Evolutionary conservation across 53 echinoderm and acorn worm genomes (phyloP).

Genomic region (Astropecten irregularis): DNA sequence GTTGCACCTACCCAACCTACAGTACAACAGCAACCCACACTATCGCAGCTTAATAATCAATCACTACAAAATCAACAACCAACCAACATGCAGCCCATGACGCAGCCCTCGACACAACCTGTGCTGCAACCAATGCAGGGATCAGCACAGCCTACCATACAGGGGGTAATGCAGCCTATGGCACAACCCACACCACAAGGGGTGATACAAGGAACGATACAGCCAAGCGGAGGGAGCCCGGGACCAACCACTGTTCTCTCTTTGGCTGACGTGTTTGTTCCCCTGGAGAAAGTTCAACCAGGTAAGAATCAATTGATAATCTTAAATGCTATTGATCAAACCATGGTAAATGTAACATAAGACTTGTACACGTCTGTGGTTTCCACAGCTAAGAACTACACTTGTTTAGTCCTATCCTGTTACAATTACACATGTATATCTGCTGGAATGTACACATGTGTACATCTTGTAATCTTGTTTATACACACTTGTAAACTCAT

Average conservation of each 20-base stretch:
- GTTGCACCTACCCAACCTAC: background rate
- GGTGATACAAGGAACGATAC: background rate
- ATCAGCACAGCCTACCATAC: slow-evolving; percentile 16
- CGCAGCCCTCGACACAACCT: slow-evolving; percentile 24
- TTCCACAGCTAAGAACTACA: too few relatives aligned
- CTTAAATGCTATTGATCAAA: too few relatives aligned
- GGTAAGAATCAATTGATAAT: too few relatives aligned
- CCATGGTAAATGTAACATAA: too few relatives aligned
- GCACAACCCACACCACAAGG: background rate
- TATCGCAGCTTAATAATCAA: background rate
- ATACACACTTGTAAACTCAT: too few relatives aligned
- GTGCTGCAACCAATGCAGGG: slow-evolving; percentile 12
- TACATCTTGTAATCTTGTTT: too few relatives aligned
- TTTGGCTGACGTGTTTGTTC: slow-evolving; percentile 89
- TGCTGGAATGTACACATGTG: too few relatives aligned
- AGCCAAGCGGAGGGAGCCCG: background rate
- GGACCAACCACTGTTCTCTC: slow-evolving; percentile 76
- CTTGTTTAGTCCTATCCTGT: too few relatives aligned
- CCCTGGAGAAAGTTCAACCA: slow-evolving; percentile 81
- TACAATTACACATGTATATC: too few relatives aligned
- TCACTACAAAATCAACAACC: background rate
- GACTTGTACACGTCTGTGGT: too few relatives aligned
- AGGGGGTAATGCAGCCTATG: background rate
- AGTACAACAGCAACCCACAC: background rate
- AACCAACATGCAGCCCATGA: slow-evolving; percentile 3